These are phyloP conservation scores for Drosophila paulistorum DNA, from an alignment of 1,140 invertebrate genomes.

Conservation along the genomic window DNA sequence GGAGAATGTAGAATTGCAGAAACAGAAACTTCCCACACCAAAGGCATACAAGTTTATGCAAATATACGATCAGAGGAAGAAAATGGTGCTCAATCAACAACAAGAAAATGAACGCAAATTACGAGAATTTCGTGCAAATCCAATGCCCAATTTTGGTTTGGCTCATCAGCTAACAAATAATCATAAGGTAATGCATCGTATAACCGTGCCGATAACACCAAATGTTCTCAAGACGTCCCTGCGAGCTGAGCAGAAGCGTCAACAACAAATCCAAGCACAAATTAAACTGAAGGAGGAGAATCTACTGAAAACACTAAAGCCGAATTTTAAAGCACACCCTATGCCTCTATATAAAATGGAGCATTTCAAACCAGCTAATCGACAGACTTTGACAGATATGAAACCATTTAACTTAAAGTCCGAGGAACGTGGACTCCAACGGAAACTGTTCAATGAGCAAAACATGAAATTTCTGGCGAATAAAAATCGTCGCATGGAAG, in stretches of 20 bases:
- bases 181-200: conserved; percentile 27
- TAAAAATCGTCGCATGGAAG: conserved; percentile 37
- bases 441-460: conserved; percentile 48
- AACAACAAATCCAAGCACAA: conserved; percentile 23
- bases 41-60: conserved; percentile 64
- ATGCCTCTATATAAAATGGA: conserved; percentile 28
- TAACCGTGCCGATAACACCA: conserved; percentile 58
- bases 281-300: conserved; percentile 35
- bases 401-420: conserved; percentile 49
- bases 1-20: background rate
- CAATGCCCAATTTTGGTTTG: conserved; percentile 63
- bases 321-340: background rate
- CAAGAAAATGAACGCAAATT: conserved; percentile 44
- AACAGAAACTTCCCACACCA: conserved; percentile 3
- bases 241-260: conserved; percentile 31
- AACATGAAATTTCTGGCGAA: conserved; percentile 34
- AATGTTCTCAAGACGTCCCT: conserved; percentile 54
- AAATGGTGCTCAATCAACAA: conserved; percentile 23
- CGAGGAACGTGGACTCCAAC: conserved; percentile 50
- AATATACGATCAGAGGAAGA: conserved; percentile 57
- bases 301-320: background rate
- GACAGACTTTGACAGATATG: conserved; percentile 5
- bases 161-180: conserved; percentile 35
- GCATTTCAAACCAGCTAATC: conserved; percentile 29
- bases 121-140: conserved; percentile 62